Conservation (phyloP, 2,888 invertebrate genomes). For the Scaptomyza tumidula region DNA sequence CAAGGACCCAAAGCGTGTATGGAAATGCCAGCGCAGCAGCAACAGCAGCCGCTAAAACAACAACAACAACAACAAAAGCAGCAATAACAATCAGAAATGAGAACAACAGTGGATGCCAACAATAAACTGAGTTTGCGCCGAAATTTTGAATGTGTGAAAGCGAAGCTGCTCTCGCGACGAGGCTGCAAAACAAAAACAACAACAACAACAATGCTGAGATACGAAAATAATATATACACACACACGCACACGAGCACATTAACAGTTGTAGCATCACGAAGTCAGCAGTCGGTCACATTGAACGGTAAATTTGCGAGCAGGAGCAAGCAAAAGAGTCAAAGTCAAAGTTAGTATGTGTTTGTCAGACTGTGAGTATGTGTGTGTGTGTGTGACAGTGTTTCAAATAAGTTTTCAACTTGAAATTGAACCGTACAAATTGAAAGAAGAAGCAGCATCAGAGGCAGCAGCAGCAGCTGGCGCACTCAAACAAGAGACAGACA, state of each 20-base stretch:
- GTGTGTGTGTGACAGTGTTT: conserved; percentile 35
- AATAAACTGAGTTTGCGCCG: conserved; percentile 80
- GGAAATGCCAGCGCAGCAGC: conserved; percentile 60
- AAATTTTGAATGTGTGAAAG: conserved; percentile 58
- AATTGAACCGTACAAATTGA: conserved; percentile 71
- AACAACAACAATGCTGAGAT: conserved; percentile 64
- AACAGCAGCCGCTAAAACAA: conserved; percentile 38
- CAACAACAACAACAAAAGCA: conserved; percentile 31
- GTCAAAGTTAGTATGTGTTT: conserved; percentile 26
- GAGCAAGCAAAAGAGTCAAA: conserved; percentile 52
- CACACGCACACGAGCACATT: background rate
- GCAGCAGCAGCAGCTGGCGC: conserved; percentile 42
- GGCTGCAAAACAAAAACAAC: conserved; percentile 34
- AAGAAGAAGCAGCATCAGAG: conserved; percentile 21
- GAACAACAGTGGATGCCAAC: conserved; percentile 60
- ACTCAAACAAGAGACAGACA: conserved; percentile 49
- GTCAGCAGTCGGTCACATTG: conserved; percentile 45
- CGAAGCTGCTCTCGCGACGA: conserved; percentile 57
- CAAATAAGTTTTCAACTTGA: conserved; percentile 70
- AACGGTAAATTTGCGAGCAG: conserved; percentile 46
- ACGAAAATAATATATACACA: conserved; percentile 38
- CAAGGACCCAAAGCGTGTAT: conserved; percentile 59
- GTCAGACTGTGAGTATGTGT: background rate
- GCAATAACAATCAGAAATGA: conserved; percentile 30
- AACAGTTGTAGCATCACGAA: conserved; percentile 30